Base-by-base conservation (phyloP, 2,797 vertebrate genomes). In the Chloroceryle amazona region DNA sequence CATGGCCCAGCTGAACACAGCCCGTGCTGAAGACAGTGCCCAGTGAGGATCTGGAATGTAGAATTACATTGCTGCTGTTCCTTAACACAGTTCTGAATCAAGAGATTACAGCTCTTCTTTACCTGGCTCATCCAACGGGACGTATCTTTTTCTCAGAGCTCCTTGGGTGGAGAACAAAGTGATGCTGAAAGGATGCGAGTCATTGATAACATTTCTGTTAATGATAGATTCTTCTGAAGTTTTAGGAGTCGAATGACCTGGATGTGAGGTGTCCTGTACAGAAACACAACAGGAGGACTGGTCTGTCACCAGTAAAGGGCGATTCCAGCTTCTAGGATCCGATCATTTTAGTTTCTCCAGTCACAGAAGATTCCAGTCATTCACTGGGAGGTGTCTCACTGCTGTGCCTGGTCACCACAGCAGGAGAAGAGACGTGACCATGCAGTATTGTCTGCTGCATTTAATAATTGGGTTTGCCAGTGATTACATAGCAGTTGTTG, bases 71-170 rank as follows among this genome's bases (percentile, higher is more conserved):
- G 95, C 96, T 98, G 96, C 91, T 94, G 95, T 98, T 99, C 98
- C 98, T 99, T 99, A 98, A 99, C 98, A 94, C 88, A 98, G 94
- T 97, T 97, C 94, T 94, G 96, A 96, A 96, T 92, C 96, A 97
- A 98, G 97, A 98, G 98, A 98, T 97, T 96, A 95, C 97, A 97
- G 96, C 94, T 98, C 97, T 90, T 96, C 97, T 95, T 96, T 96
- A 93, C 95, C 96, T 96, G 97, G 93, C 98, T 97, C 98, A 98
- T 98, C 97, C 97, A 97, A 98, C 97, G 98, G 97, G 98, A 98
- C 79, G 98, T 99, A 99, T 99, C 98, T 99, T 99, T 99, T 99
- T 97, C 75, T 92, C 70, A 75, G 91, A 96, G 63, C 41, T 93
- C 74, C 47, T 84, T 92, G 74, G 33, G 65, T 92, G 66, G 83